Evolutionary conservation across 1,140 invertebrate genomes (phyloP).

Genomic region (Cotesia chilonis): DNA sequence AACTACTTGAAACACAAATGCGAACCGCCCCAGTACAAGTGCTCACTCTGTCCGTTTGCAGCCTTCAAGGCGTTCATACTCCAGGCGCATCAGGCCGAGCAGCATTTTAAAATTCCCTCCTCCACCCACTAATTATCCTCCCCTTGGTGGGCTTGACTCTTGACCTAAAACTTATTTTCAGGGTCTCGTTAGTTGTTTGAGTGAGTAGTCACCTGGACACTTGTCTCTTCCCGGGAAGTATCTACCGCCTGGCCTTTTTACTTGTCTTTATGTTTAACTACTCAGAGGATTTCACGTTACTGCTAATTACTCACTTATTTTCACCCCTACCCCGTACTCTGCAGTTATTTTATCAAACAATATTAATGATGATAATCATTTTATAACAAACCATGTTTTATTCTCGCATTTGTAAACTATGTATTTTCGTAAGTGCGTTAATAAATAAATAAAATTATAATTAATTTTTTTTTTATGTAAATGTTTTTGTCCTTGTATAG

Average conservation of each 20-base stretch:
- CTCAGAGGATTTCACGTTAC: too few species aligned
- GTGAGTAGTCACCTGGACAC: background rate
- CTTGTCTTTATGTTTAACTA: too few species aligned
- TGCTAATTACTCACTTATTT: too few species aligned
- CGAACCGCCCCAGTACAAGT: constrained; percentile 65
- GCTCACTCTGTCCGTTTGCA: constrained; percentile 61
- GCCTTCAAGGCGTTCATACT: constrained; percentile 65
- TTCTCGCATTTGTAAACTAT: constrained; percentile 59
- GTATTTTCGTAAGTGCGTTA: constrained; percentile 62
- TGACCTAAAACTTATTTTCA: too few species aligned
- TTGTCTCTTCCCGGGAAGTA: too few species aligned
- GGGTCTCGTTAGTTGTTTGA: background rate
- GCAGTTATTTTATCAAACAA: constrained; percentile 12
- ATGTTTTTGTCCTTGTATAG: background rate
- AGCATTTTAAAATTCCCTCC: constrained; percentile 63
- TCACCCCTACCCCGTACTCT: too few species aligned
- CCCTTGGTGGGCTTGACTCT: too few species aligned
- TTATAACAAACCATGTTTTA: background rate
- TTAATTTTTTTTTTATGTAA: constrained; percentile 16
- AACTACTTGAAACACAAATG: constrained; percentile 66
- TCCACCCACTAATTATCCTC: constrained; percentile 52
- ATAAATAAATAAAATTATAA: constrained; percentile 49
- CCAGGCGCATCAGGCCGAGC: constrained; percentile 64
- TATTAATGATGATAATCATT: background rate
- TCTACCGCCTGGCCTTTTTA: too few species aligned